Evolutionary conservation across 2,797 vertebrate species (phyloP), one percentile per base, ranked within the genome.

Genomic region (Molothrus ater): DNA sequence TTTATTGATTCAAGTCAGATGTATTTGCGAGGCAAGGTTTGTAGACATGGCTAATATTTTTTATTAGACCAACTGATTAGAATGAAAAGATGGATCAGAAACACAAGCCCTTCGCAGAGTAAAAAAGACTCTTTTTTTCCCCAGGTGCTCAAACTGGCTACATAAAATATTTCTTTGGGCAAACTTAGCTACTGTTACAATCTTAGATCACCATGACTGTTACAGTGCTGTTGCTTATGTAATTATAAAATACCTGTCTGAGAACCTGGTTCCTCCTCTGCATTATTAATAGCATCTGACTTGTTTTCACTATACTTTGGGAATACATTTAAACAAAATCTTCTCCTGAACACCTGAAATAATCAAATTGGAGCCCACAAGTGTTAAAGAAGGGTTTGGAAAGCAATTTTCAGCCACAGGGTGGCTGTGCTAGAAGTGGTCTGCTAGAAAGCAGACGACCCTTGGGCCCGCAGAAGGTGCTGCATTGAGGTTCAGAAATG

Each of bases 1-100:
- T 88, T 95, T 94, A 86, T 79, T 80, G 85, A 90, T 94, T 92
- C 86, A 68, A 82, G 63, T 80, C 94, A 93, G 88, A 82, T 80
- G 29, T 59, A 71, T 91, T 92, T 93, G 74, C 53, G 87, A 93
- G 71, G 78, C 71, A 94, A 85, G 68, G 68, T 89, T 91, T 92
- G 74, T 82, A 89, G 93, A 87, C 86, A 74, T 29, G 73, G 56
- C 68, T 88, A 92, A 64, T 93, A 89, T 84, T 95, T 95, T 95
- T 92, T 94, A 78, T 94, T 80, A 94, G 88, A 73, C 66, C 59
- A 73, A 32, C 71, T 87, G 95, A 89, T 95, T 90, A 93, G 71
- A 90, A 91, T 82, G 74, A 74, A 82, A 94, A 66, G 68, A 86
- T 14, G 9, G 66, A 88, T 84, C 75, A 92, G 40, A 56, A 73